Conservation (phyloP, 1,140 invertebrate genomes). For the Cherax destructor region DNA sequence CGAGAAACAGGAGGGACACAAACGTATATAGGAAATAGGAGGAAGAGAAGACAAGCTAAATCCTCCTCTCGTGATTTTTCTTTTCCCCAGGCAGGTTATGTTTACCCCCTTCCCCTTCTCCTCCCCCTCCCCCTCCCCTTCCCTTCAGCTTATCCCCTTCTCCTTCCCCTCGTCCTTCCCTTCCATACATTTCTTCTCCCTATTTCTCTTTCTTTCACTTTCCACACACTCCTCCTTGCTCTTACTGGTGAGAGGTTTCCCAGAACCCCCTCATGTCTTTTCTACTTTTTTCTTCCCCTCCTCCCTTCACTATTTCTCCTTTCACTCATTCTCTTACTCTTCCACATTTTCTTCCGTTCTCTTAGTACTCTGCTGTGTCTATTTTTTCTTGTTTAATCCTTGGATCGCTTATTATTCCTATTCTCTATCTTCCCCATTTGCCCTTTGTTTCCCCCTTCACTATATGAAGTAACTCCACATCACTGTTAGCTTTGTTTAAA, state of each 20-base stretch:
- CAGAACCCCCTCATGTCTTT: neutral
- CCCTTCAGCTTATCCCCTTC: neutral
- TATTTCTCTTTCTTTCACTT: neutral
- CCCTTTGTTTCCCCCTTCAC: too few species aligned
- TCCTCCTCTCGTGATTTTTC: constrained; percentile 62
- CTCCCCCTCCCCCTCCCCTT: neutral
- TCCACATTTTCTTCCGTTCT: neutral
- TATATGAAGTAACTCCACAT: too few species aligned
- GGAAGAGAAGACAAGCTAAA: constrained; percentile 60
- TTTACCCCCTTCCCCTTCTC: neutral
- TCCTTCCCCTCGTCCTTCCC: neutral
- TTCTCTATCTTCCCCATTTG: too few species aligned
- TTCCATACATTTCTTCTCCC: neutral
- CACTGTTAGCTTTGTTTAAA: too few species aligned
- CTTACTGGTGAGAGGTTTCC: too few species aligned
- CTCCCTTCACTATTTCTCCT: neutral
- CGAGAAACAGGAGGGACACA: constrained; percentile 56
- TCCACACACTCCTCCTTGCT: neutral
- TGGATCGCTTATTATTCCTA: too few species aligned
- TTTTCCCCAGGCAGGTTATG: constrained; percentile 40
- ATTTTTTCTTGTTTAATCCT: too few species aligned
- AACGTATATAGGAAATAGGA: constrained; percentile 65
- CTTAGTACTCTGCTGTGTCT: too few species aligned
- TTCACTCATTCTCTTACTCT: neutral
- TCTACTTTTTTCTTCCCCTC: neutral